Base-by-base conservation (phyloP, 2,797 vertebrate genomes). In the Poeciliopsis turneri region DNA sequence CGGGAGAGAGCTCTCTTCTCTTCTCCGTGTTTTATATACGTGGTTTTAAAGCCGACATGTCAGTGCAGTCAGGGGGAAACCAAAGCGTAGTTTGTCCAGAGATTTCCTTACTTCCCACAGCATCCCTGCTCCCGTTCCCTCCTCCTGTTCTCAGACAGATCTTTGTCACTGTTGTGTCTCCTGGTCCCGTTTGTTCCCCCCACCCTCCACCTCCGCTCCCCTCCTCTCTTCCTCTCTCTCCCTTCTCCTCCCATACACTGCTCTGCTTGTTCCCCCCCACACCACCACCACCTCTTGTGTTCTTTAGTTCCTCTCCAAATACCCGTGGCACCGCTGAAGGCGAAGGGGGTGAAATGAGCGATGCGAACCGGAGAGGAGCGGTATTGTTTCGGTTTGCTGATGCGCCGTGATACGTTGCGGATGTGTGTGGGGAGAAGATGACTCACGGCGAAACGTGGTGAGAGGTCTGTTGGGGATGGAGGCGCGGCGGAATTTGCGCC, bases 391-490 rank as follows among this genome's bases (percentile, higher is more conserved):
- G 82, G 77, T 80, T 82, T 66, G 76, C 82, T 87, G 88, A 91
- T 84, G 84, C 84, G 88, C 84, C 79, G 82, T 92, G 87, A 92
- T 89, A 91, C 86, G 36, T 89, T 95, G 92, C 84, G 91, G 92
- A 91, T 64, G 80, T 72, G 68, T 9, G 49, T 51, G 46, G 46
- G 64, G 66, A 55, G 74, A 47, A 77, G 78, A 81, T 84, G 78
- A 86, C 79, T 90, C 80, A 33, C 23, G 45, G 66, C 36, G 57
- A 81, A 81, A 79, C 45, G 78, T 80, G 64, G 75, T 72, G 72
- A 73, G 69, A 73, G 81, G 77, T 79, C n/a, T 51, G 30, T 57
- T 51, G 77, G 70, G 75, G 77, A 61, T 41, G 18, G 20, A 72
- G 49, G 66, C 39, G 36, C 9, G 66, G 74, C 36, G 74, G 78